Conservation (phyloP, 2,888 invertebrate species). For the Acanthococcus lagerstroemiae region DNA sequence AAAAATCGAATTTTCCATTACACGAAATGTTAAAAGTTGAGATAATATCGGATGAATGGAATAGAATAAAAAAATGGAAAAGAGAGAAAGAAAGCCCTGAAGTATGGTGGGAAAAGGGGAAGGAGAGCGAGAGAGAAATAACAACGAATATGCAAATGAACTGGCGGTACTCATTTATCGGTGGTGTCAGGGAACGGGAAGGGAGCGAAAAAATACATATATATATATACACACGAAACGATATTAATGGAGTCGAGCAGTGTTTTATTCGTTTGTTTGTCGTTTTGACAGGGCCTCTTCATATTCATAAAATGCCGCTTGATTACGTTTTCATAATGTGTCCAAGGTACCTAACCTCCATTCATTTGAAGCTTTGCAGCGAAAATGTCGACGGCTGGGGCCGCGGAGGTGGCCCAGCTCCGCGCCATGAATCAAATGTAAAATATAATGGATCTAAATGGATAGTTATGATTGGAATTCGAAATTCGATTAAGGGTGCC, state of each 20-base stretch:
- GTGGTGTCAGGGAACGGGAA: background rate
- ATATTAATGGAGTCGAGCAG: conserved; percentile 8
- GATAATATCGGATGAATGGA: too few species aligned
- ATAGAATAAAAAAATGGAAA: too few species aligned
- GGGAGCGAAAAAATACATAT: background rate
- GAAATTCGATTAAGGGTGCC: conserved; percentile 11
- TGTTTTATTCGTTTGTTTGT: conserved; percentile 20
- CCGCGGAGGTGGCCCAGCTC: background rate
- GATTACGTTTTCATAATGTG: conserved; percentile 16
- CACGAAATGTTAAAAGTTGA: too few species aligned
- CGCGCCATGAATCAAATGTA: conserved; percentile 21
- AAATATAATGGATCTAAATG: conserved; percentile 24
- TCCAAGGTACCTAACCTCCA: background rate
- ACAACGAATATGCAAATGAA: conserved; percentile 10
- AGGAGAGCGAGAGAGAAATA: background rate
- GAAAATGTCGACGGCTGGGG: background rate
- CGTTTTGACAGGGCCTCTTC: conserved; percentile 13
- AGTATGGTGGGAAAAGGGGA: background rate
- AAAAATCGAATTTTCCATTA: too few species aligned
- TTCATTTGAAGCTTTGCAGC: background rate
- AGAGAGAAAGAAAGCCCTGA: too few species aligned
- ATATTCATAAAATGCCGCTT: conserved; percentile 20
- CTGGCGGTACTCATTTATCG: background rate
- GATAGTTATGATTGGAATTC: conserved; percentile 28
- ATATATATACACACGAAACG: background rate